Evolutionary conservation across 2,797 vertebrate genomes (phyloP), one percentile per base, ranked within the genome.

Genomic region (Distichodus sexfasciatus): DNA sequence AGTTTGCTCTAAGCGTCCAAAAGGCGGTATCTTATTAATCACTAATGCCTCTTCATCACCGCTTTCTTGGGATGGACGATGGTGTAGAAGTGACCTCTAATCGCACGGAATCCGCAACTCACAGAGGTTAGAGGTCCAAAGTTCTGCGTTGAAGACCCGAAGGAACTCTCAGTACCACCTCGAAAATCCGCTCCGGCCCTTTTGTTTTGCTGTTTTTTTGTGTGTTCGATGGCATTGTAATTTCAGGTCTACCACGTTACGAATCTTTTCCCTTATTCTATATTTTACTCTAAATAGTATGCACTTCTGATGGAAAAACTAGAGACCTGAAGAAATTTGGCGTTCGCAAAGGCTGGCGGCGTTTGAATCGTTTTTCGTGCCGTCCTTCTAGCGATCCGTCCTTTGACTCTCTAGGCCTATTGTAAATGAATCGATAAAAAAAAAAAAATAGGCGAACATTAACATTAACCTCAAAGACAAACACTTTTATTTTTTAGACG

Each of bases 261-360:
- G 15, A 6, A 3, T 68, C 41, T 75, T 72, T 71, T 72, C 82
- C 84, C 77, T 83, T 77, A 67, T 82, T 81, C 57, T n/a, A 58
- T 78, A 66, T 77, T 75, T 77, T 74, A 75, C 29, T 48, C 47
- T 71, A 82, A 76, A 68, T 86, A 86, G 79, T 74, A 76, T 78
- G 75, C 76, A 79, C 66, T 46, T 77, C 59, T 54, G 83, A 76
- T 84, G 81, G 76, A 75, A 82, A 40, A 79, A 83, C 66, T 81
- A 74, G 82, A 79, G 76, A 86, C 88, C 90, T 89, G 90, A 90
- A 89, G 87, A 85, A 84, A 89, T 81, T 83, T 81, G 74, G 82
- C 77, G 80, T 80, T 78, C 76, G 77, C 75, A 86, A 74, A 75
- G 77, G 54, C 67, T 79, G 78, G 84, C 80, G 86, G 79, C 36